Conservation (phyloP, 2,113 vertebrate genomes). For the Apteryx owenii region DNA sequence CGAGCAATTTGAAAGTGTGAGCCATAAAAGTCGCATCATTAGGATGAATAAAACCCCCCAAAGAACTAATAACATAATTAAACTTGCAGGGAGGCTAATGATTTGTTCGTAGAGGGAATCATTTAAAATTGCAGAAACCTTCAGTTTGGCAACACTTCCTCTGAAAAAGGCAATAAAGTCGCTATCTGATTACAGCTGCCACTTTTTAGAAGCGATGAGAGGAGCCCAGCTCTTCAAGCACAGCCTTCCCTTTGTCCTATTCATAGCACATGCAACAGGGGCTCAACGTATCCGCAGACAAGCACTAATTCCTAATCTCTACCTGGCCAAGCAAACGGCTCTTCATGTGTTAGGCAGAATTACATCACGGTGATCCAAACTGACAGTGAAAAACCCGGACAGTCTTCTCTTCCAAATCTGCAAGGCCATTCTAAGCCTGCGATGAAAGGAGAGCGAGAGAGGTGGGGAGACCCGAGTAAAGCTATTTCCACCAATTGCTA, state of each 20-base stretch:
- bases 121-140: background rate
- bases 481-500: slow-evolving; percentile 6
- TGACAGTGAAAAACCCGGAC: slow-evolving; percentile 58
- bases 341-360: slow-evolving; percentile 55
- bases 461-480: background rate
- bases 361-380: slow-evolving; percentile 57
- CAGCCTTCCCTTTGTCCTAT: slow-evolving; percentile 47
- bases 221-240: background rate
- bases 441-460: slow-evolving; percentile 1
- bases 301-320: slow-evolving; percentile 69
- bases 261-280: slow-evolving; percentile 32
- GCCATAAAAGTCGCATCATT: background rate
- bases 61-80: background rate
- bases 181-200: background rate
- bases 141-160: background rate
- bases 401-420: slow-evolving; percentile 47
- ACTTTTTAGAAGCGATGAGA: background rate
- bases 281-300: slow-evolving; percentile 45
- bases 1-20: background rate
- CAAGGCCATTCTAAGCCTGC: slow-evolving; percentile 42
- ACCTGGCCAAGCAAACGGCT: slow-evolving; percentile 58
- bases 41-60: background rate
- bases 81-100: background rate
- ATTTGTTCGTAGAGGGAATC: background rate
- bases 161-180: background rate